Base-by-base conservation (phyloP, 2,797 vertebrate species). In the Heterohyrax brucei region DNA sequence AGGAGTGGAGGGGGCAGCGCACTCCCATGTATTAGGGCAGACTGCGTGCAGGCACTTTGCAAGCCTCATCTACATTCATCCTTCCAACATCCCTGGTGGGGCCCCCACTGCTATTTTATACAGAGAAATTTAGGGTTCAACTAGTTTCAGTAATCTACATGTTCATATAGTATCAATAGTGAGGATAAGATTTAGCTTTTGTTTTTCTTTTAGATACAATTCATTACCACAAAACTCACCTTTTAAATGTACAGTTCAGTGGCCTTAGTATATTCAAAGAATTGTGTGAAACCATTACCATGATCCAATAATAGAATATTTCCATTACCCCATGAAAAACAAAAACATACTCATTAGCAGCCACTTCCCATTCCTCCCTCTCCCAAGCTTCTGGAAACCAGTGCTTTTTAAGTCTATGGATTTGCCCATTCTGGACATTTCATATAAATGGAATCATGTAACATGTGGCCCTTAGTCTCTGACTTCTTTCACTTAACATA, bases 181-280 rank as follows among this genome's bases (percentile, higher is more conserved):
- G 93, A 95, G n/a, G 68, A 72, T 9, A 28, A 87, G 30, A 68
- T 8, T 39, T n/a, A 24, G 22, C 12, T 56, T 56, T 16, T 56
- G 53, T 56, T 56, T 56, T 56, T 16, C 13, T 68, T n/a, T 93
- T 96, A 95, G 81, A 22, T n/a, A 87, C 4, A 81, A 70, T 78
- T 33, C 13, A 50, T 48, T 13, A 80, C 80, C 14, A 46, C 59
- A 93, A 89, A 56, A 56, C 18, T 56, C 53, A 56, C 53, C 53
- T 56, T 56, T 56, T 16, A 56, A 56, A 13, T 56, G 53, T 16
- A 56, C 53, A 56, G 4, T 56, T 56, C 53, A 56, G 53, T 56
- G 53, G 53, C 18, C 18, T 56, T 56, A 56, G 53, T 56, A 56
- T 56, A 56, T 56, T 56, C 53, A 56, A 56, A 56, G 53, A 3